These are phyloP conservation scores for Montifringilla adamsi DNA, from an alignment of 2,113 vertebrate genomes.

Conservation along the genomic window DNA sequence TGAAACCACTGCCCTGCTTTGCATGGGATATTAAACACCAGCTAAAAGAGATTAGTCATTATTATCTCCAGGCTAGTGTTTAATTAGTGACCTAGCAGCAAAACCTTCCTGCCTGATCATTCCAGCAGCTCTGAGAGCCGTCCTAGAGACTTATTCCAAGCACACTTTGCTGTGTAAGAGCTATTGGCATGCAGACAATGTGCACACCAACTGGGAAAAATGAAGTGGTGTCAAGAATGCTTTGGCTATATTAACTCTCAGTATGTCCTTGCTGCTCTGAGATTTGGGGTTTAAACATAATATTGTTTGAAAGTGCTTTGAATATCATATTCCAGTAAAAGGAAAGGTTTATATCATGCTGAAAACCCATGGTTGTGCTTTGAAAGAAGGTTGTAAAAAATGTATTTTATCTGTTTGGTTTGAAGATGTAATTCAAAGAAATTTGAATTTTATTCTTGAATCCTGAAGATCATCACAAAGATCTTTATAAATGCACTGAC, in stretches of 20 bases:
- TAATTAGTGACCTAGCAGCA: not conserved
- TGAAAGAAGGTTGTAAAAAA: not conserved
- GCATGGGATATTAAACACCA: not conserved
- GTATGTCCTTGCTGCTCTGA: not conserved
- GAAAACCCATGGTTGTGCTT: not conserved
- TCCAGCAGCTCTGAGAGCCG: not conserved
- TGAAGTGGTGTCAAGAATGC: not conserved
- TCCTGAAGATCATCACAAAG: not conserved
- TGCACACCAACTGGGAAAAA: not conserved
- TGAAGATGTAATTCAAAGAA: not conserved
- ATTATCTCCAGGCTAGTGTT: not conserved
- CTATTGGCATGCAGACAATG: slow-evolving; percentile 6
- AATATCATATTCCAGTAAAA: not conserved
- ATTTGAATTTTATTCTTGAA: not conserved
- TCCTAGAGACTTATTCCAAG: not conserved
- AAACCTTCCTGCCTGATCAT: not conserved
- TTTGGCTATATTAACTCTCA: slow-evolving; percentile 15
- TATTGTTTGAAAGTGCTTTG: not conserved
- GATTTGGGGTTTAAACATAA: not conserved
- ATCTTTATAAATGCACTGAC: not conserved
- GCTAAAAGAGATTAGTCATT: not conserved
- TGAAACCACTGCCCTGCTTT: not conserved
- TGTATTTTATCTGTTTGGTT: not conserved
- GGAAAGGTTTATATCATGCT: not conserved
- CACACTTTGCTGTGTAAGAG: not conserved